Evolutionary conservation across 1,140 invertebrate species (phyloP).

Genomic region (Bombus superbus): DNA sequence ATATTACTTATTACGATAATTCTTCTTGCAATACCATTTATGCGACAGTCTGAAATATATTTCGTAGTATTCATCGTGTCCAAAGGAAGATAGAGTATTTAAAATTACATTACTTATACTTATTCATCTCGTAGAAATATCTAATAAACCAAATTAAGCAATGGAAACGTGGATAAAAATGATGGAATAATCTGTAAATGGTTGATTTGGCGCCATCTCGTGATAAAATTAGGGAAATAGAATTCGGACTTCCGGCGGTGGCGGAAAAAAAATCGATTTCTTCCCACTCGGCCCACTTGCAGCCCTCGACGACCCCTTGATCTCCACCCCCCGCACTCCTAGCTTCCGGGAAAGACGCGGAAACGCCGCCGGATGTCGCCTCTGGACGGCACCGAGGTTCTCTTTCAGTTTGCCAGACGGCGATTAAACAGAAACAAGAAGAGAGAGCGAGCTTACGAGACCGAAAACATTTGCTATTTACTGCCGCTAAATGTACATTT

Average conservation of each 20-base stretch:
- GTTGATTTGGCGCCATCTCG: slow-evolving; percentile 71
- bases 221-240: slow-evolving; percentile 54
- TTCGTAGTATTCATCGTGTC: not conserved
- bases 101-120: not conserved
- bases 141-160: not conserved
- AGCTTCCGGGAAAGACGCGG: slow-evolving; percentile 61
- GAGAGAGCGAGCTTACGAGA: not conserved
- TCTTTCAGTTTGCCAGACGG: slow-evolving; percentile 55
- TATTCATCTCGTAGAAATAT: not conserved
- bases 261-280: slow-evolving; percentile 73
- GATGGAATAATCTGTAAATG: slow-evolving; percentile 39
- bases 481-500: not conserved
- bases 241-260: slow-evolving; percentile 56
- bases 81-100: not conserved
- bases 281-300: slow-evolving; percentile 64
- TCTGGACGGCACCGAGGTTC: slow-evolving; percentile 64
- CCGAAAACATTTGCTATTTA: not conserved
- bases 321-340: slow-evolving; percentile 47
- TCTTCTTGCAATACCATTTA: not conserved
- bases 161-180: slow-evolving; percentile 13
- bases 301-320: slow-evolving; percentile 53
- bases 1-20: not conserved
- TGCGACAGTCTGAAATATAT: not conserved
- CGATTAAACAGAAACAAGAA: slow-evolving; percentile 60
- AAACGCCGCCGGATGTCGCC: slow-evolving; percentile 74